Evolutionary conservation across 2,888 invertebrate genomes (phyloP).

Genomic region (Rotaria socialis): DNA sequence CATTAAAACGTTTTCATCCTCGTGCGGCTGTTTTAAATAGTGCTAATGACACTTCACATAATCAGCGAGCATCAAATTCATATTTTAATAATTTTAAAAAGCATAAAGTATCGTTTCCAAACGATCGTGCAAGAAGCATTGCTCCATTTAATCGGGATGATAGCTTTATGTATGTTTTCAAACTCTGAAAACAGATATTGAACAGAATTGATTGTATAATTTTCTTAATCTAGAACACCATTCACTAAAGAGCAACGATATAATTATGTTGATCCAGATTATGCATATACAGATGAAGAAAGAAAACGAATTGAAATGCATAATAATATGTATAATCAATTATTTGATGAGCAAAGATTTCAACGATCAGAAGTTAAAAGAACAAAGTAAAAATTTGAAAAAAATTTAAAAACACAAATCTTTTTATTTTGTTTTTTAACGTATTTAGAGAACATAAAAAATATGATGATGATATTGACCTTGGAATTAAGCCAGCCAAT

Average conservation of each 20-base stretch:
- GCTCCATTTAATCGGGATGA: slow-evolving; percentile 53
- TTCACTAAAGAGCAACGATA: slow-evolving; percentile 55
- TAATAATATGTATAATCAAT: slow-evolving; percentile 52
- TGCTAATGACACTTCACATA: slow-evolving; percentile 51
- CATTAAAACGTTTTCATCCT: slow-evolving; percentile 50
- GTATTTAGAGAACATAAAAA: slow-evolving; percentile 52
- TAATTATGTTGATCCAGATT: slow-evolving; percentile 58
- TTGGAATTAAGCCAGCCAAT: slow-evolving; percentile 56
- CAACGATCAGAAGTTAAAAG: slow-evolving; percentile 48
- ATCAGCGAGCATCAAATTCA: neutral
- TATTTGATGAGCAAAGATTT: slow-evolving; percentile 51
- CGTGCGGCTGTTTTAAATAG: slow-evolving; percentile 54
- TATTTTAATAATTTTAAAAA: slow-evolving; percentile 38
- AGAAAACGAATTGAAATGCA: slow-evolving; percentile 51
- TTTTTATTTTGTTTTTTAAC: slow-evolving; percentile 38
- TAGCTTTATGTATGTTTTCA: slow-evolving; percentile 53
- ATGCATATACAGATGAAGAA: slow-evolving; percentile 55
- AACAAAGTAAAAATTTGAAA: neutral
- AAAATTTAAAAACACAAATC: neutral
- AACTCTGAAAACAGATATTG: neutral
- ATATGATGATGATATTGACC: slow-evolving; percentile 54
- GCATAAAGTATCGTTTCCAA: slow-evolving; percentile 57
- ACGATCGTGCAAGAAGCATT: slow-evolving; percentile 57
- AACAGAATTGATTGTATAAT: neutral
- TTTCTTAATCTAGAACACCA: slow-evolving; percentile 52